Evolutionary conservation across 2,113 vertebrate species (phyloP).

Genomic region (Zosterops pallidus): DNA sequence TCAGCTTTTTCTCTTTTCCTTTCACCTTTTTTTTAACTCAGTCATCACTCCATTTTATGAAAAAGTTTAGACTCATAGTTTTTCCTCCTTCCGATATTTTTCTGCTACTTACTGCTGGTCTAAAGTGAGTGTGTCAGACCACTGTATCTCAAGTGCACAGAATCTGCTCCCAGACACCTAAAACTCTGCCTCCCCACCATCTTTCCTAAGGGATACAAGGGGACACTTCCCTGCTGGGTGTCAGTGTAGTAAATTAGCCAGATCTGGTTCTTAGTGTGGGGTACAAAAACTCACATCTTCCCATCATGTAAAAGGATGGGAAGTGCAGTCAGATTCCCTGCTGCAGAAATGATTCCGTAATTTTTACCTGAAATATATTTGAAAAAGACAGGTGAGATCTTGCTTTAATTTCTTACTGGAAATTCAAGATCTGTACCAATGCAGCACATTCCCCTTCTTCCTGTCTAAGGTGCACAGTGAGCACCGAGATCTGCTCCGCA

Average conservation of each 20-base stretch:
- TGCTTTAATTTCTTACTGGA: not conserved
- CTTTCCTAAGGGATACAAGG: not conserved
- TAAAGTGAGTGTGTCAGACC: not conserved
- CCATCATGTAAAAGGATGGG: not conserved
- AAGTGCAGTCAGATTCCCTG: not conserved
- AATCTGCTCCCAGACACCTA: not conserved
- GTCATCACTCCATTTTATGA: not conserved
- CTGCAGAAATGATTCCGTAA: accelerated
- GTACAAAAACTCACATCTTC: not conserved
- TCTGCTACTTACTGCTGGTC: not conserved
- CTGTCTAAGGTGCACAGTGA: not conserved
- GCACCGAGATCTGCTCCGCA: not conserved
- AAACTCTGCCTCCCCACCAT: not conserved
- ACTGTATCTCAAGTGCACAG: not conserved
- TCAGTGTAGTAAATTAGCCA: not conserved
- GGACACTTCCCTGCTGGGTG: not conserved
- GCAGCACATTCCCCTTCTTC: not conserved
- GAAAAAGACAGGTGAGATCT: not conserved
- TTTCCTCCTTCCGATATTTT: not conserved
- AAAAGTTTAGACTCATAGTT: not conserved
- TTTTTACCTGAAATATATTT: not conserved
- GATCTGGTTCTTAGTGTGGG: not conserved
- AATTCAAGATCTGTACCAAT: not conserved
- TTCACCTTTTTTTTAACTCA: not conserved
- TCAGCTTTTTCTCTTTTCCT: not conserved